Base-by-base conservation (phyloP, 2,888 invertebrate genomes). In the Leptinotarsa peninsularis region DNA sequence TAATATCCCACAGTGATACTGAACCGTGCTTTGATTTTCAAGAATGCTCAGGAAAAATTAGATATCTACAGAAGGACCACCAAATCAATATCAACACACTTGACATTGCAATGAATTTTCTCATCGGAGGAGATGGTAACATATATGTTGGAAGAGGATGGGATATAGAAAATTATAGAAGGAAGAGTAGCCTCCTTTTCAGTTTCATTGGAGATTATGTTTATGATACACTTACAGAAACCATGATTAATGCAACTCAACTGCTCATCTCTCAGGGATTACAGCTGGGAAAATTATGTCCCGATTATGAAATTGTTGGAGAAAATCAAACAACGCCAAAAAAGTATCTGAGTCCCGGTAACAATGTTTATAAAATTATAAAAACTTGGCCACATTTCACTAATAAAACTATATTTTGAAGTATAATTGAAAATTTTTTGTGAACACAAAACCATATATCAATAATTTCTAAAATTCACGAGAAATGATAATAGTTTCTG, bases 91-190 rank as follows among this genome's bases (percentile, higher is more conserved):
- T 66, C 15, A 75, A 76, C 13, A 84, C 88, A 73, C 87, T 88
- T 10, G 66, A 76, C 13, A 67, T 74, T 5, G 71, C 72, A 23
- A 21, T 63, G 27, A 88, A 87, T 78, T 90, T 89, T 77, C 78
- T 91, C 80, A 88, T 92, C 72, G 91, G 91, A 5, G 89, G 90
- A 49, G 91, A 91, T 84, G 91, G 90, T 3, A 88, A 89, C 77
- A 85, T 91, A 52, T 91, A 90, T 82, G 89, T 89, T 66, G 91
- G 90, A 43, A 87, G 90, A 74, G 90, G 90, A 60, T 91, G 91
- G 91, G 88, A 89, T 76, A 87, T 86, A 54, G 88, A 88, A 70
- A 92, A 91, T 75, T 89, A 90, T 52, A 91, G 91, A 83, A 88
- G 88, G 21, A 84, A 83, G 67, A 87, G 88, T 72, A 88, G 89